These are phyloP conservation scores for Machaerirhynchus nigripectus DNA, from an alignment of 2,113 vertebrate species.

Conservation along the genomic window DNA sequence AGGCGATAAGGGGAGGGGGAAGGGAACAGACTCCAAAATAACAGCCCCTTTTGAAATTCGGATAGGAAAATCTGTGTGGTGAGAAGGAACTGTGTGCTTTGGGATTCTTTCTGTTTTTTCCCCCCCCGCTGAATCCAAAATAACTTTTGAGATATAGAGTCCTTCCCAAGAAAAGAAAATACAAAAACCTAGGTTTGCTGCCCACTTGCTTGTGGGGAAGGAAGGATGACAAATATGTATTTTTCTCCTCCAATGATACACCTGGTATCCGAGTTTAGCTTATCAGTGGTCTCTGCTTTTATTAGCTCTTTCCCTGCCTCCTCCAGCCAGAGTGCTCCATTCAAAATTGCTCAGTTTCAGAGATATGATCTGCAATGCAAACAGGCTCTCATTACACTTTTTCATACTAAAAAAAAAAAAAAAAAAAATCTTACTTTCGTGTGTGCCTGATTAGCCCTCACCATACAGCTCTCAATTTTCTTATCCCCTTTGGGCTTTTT, in stretches of 20 bases:
- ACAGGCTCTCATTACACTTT: slow-evolving; percentile 68
- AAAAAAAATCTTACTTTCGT: slow-evolving; percentile 43
- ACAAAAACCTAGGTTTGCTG: neutral
- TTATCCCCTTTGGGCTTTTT: slow-evolving; percentile 11
- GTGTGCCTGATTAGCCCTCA: slow-evolving; percentile 61
- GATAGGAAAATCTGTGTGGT: slow-evolving; percentile 57
- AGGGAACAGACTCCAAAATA: slow-evolving; percentile 48
- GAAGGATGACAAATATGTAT: neutral
- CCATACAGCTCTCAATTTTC: slow-evolving; percentile 1
- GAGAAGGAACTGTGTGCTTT: slow-evolving; percentile 12
- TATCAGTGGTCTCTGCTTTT: slow-evolving; percentile 15
- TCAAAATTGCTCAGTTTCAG: slow-evolving; percentile 58
- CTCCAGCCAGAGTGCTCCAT: slow-evolving; percentile 48
- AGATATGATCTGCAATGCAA: slow-evolving; percentile 66
- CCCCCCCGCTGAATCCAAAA: neutral
- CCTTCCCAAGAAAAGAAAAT: slow-evolving; percentile 16
- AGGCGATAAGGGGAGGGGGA: slow-evolving; percentile 35
- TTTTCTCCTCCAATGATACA: neutral
- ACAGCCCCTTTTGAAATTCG: slow-evolving; percentile 40
- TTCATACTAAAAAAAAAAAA: slow-evolving; percentile 23
- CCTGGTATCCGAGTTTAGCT: slow-evolving; percentile 11
- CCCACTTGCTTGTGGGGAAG: neutral
- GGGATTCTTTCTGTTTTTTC: neutral
- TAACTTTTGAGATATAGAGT: slow-evolving; percentile 21
- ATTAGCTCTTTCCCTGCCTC: neutral